Evolutionary conservation across 2,113 vertebrate species (phyloP), one percentile per base, ranked within the genome.

Genomic region (Drymodes brunneopygia): DNA sequence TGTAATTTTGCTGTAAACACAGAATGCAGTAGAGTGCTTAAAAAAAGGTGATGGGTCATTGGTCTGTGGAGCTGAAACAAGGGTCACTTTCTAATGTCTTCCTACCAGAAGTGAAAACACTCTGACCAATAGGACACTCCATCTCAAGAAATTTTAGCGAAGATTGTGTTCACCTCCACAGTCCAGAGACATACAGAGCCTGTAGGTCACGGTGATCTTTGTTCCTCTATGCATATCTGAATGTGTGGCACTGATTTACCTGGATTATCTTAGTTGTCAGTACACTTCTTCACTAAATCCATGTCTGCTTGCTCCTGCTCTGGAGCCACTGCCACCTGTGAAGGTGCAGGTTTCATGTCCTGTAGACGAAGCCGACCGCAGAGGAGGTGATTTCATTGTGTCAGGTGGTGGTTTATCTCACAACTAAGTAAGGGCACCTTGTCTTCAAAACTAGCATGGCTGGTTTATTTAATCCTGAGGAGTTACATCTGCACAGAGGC

Each of bases 361-460:
- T 86, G 36, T 22, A 29, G 53, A 51, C 2, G 24, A 78, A 51
- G 24, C 13, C 1, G 1, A 9, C 11, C 0, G 0, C 62, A 73
- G 60, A 80, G 54, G 22, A 83, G 10, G 27, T 85, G 77, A 47
- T 12, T 73, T n/a, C 12, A n/a, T 80, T 80, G 44, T 88, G 35
- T 42, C 0, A 0, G 31, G 4, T 57, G 10, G 10, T 77, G 45
- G 17, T 51, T 95, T 88, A 60, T 81, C 88, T 82, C 64, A 58
- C 58, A 66, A 80, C 45, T n/a, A 29, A 22, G n/a, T 38, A 61
- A 28, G 22, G 88, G 15, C 40, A 66, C 42, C 31, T 88, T 94
- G 74, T 88, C 42, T 86, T 78, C 88, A 86, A 93, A 96, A 84
- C 35, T 53, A 93, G 75, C 88, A 90, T 83, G 58, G 67, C 75